Evolutionary conservation across 2,888 invertebrate genomes (phyloP).

Genomic region (Arenicola marina): DNA sequence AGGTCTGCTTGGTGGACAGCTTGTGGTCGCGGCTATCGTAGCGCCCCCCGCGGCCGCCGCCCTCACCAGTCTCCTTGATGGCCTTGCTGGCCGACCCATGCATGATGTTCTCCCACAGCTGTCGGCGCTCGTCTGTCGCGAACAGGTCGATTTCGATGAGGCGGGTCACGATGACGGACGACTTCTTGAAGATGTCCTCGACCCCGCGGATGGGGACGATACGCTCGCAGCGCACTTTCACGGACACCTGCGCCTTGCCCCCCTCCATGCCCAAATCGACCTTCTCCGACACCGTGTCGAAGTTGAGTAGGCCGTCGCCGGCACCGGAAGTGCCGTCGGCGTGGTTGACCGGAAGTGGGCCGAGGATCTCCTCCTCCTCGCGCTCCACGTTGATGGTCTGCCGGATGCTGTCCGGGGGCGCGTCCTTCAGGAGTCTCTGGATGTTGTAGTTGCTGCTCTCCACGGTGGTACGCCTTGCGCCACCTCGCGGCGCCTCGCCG

Average conservation of each 20-base stretch:
- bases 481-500: not conserved
- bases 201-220: constrained; percentile 54
- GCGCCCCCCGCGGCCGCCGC: not conserved
- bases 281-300: constrained; percentile 40
- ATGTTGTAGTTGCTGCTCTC: constrained; percentile 11
- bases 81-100: not conserved
- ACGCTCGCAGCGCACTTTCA: constrained; percentile 57
- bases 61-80: not conserved
- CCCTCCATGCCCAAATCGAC: constrained; percentile 35
- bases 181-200: constrained; percentile 58
- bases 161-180: constrained; percentile 56
- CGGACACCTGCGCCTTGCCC: constrained; percentile 34
- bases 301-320: constrained; percentile 31
- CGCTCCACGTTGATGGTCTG: constrained; percentile 37
- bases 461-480: no score
- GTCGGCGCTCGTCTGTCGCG: constrained; percentile 53
- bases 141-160: constrained; percentile 57
- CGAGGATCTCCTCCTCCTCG: constrained; percentile 39
- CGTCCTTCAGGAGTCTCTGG: constrained; percentile 17
- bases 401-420: constrained; percentile 30
- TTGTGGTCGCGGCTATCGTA: constrained; percentile 13
- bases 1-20: constrained; percentile 52
- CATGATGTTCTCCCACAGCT: constrained; percentile 51
- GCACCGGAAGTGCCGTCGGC: constrained; percentile 16
- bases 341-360: constrained; percentile 32